Conservation (phyloP, 2,888 invertebrate genomes). For the Punctoribates punctum region DNA sequence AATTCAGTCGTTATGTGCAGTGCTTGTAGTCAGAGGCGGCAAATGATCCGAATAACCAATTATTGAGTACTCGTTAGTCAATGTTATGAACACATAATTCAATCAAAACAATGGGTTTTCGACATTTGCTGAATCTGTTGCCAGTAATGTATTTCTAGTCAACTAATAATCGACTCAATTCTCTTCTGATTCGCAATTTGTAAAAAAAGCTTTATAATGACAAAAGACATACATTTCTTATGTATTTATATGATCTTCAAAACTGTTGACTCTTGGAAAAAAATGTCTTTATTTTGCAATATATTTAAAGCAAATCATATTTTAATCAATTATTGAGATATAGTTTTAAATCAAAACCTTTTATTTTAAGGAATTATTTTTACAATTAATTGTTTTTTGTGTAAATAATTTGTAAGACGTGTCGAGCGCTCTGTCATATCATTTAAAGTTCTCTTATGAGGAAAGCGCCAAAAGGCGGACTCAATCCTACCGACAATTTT, state of each 20-base stretch:
- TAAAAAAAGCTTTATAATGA: neutral
- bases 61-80: slow-evolving; percentile 9
- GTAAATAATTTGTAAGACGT: neutral
- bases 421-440: slow-evolving; percentile 7
- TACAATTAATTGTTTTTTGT: neutral
- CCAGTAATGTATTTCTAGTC: slow-evolving; percentile 22
- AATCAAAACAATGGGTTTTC: neutral
- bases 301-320: neutral
- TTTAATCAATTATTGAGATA: neutral
- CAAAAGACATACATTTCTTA: neutral
- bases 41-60: neutral
- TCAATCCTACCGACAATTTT: slow-evolving; percentile 14
- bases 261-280: neutral
- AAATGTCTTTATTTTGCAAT: slow-evolving; percentile 4
- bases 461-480: slow-evolving; percentile 28
- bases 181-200: neutral
- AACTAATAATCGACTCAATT: neutral
- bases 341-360: neutral
- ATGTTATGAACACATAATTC: neutral
- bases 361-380: neutral
- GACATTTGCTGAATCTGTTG: neutral
- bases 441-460: neutral
- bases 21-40: neutral
- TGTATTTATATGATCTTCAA: too few species aligned
- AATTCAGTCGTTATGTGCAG: neutral